phyloP scores from a whole-genome alignment of 2,888 invertebrate genomes.

The Cheilosia impressa region DNA sequence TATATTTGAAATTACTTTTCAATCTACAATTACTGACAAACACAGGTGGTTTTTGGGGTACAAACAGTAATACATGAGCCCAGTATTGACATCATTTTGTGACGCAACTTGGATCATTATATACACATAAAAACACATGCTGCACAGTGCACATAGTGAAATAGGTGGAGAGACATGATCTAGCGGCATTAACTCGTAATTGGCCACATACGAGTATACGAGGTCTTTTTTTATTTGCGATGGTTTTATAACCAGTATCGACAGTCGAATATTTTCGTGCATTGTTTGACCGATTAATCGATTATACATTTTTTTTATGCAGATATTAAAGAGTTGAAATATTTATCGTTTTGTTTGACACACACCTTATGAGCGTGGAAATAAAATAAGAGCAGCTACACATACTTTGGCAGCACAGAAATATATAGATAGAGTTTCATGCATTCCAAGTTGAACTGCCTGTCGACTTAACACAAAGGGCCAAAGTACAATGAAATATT shows the following conservation, averaged over 20 bases:
- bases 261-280: not conserved
- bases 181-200: no score
- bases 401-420: no score
- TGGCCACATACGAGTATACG: no score
- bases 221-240: no score
- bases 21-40: conserved; percentile 6
- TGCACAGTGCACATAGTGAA: conserved; percentile 9
- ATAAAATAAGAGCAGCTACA: no score
- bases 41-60: conserved; percentile 17
- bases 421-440: no score
- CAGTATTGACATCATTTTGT: conserved; percentile 40
- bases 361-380: no score
- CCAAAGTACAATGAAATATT: no score
- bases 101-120: conserved; percentile 33
- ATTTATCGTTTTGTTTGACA: no score
- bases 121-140: conserved; percentile 27
- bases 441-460: no score
- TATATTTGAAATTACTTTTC: not conserved
- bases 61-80: not conserved
- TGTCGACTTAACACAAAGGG: no score
- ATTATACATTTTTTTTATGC: conserved; percentile 6
- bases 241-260: conserved; percentile 4
- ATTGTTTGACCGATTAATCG: not conserved
- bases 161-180: not conserved
- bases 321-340: not conserved